phyloP scores from a whole-genome alignment of 1,140 invertebrate genomes.

The Zaprionus taronus region DNA sequence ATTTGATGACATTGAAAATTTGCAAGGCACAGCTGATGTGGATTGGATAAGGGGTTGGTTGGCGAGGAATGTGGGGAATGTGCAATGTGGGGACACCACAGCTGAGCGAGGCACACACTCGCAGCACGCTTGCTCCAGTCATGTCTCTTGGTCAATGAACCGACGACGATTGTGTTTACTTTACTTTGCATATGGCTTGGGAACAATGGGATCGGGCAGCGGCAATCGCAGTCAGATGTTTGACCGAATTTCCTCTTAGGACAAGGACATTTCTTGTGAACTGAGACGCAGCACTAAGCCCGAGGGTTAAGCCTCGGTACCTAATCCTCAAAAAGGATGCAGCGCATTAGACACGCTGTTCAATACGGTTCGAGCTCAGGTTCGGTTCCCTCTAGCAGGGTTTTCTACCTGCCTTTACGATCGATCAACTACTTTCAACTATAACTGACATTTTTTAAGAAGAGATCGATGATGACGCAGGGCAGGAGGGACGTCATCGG shows the following conservation, averaged over 20 bases:
- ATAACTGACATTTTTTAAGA: slow-evolving; percentile 6
- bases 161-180: slow-evolving; percentile 16
- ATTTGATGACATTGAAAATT: slow-evolving; percentile 83
- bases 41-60: background rate
- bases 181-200: slow-evolving; percentile 34
- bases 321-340: slow-evolving; percentile 74
- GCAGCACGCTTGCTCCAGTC: slow-evolving; percentile 29
- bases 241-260: slow-evolving; percentile 23
- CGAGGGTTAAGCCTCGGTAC: slow-evolving; percentile 38
- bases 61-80: background rate
- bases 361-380: background rate
- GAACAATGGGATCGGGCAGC: slow-evolving; percentile 31
- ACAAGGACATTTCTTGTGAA: slow-evolving; percentile 35
- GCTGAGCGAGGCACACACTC: slow-evolving; percentile 8
- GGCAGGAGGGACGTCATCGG: background rate
- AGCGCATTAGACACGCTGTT: slow-evolving; percentile 62
- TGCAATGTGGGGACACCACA: slow-evolving; percentile 21
- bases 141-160: slow-evolving; percentile 78
- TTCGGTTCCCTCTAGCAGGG: slow-evolving; percentile 36
- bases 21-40: slow-evolving; percentile 65
- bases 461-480: background rate
- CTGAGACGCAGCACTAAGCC: slow-evolving; percentile 34
- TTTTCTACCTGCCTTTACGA: slow-evolving; percentile 26
- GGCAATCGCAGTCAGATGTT: slow-evolving; percentile 60
- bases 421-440: slow-evolving; percentile 57